Evolutionary conservation across 1,140 invertebrate genomes (phyloP).

Genomic region (Pseudomyrmex pallidus): DNA sequence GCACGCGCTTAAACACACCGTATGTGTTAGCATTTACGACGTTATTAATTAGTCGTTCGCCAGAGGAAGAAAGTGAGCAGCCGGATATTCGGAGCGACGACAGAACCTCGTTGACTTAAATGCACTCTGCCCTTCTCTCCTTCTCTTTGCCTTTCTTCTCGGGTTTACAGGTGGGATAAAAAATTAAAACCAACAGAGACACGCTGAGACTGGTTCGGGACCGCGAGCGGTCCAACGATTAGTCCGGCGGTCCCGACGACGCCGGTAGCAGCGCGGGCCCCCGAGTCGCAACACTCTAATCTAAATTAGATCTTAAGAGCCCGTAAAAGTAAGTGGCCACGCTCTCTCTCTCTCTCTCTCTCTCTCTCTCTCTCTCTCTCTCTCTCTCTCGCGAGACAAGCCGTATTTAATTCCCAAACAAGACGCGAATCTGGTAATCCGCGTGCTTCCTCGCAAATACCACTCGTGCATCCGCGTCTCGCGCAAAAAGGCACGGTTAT

Average conservation of each 20-base stretch:
- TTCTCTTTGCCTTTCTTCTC: background rate
- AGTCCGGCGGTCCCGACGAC: conserved; percentile 25
- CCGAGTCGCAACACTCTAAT: conserved; percentile 70
- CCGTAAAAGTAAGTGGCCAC: conserved; percentile 73
- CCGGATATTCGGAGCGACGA: conserved; percentile 16
- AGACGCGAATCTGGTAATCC: conserved; percentile 54
- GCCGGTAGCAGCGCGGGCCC: conserved; percentile 60
- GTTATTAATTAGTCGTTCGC: conserved; percentile 52
- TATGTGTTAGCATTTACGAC: conserved; percentile 42
- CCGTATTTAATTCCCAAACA: conserved; percentile 46
- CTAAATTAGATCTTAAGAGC: conserved; percentile 77
- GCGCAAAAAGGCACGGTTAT: background rate
- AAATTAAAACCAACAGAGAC: conserved; percentile 41
- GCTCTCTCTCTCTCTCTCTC: conserved; percentile 27
- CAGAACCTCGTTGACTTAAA: conserved; percentile 19
- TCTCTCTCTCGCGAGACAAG: background rate
- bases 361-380: background rate
- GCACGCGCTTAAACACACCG: background rate
- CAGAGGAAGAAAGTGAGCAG: conserved; percentile 19
- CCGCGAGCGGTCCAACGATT: conserved; percentile 53
- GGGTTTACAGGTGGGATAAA: conserved; percentile 32
- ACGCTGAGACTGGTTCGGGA: conserved; percentile 10
- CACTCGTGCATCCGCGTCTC: conserved; percentile 22
- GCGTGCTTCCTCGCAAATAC: conserved; percentile 56
- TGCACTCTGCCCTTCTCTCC: background rate